Evolutionary conservation across 1,140 invertebrate genomes (phyloP).

Genomic region (Apis laboriosa): DNA sequence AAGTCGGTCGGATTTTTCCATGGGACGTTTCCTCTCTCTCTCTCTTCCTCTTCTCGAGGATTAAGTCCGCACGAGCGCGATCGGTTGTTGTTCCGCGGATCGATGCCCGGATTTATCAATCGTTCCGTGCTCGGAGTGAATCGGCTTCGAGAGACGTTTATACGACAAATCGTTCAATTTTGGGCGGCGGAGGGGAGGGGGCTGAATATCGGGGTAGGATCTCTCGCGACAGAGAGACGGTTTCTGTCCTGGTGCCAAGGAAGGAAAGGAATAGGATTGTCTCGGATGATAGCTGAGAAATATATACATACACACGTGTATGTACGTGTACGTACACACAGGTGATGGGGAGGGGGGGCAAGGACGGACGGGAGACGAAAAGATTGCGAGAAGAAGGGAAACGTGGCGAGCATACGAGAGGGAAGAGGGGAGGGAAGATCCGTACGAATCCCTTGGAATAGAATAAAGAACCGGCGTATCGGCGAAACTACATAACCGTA

Average conservation of each 20-base stretch:
- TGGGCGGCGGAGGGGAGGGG: neutral
- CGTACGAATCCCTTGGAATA: conserved; percentile 43
- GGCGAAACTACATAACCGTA: conserved; percentile 56
- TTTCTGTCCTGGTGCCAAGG: conserved; percentile 47
- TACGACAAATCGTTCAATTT: conserved; percentile 58
- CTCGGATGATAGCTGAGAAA: conserved; percentile 36
- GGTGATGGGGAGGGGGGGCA: neutral
- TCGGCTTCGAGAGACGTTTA: conserved; percentile 40
- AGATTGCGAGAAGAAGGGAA: conserved; percentile 20
- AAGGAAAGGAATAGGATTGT: conserved; percentile 43
- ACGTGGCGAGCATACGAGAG: conserved; percentile 40
- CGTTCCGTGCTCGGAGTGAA: neutral
- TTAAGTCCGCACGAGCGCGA: conserved; percentile 10
- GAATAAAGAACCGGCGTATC: conserved; percentile 52
- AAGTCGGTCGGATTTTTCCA: neutral
- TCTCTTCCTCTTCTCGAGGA: neutral
- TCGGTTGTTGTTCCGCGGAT: neutral
- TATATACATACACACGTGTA: neutral
- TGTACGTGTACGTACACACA: neutral
- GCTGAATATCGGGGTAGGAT: conserved; percentile 47
- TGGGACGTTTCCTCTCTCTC: too few species aligned
- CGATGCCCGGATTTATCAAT: conserved; percentile 46
- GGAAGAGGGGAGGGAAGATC: conserved; percentile 1
- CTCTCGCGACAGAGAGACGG: conserved; percentile 29
- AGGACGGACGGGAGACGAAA: neutral